Evolutionary conservation across 2,888 invertebrate genomes (phyloP), one percentile per base, ranked within the genome.

Genomic region (Gymnosoma rotundatum): DNA sequence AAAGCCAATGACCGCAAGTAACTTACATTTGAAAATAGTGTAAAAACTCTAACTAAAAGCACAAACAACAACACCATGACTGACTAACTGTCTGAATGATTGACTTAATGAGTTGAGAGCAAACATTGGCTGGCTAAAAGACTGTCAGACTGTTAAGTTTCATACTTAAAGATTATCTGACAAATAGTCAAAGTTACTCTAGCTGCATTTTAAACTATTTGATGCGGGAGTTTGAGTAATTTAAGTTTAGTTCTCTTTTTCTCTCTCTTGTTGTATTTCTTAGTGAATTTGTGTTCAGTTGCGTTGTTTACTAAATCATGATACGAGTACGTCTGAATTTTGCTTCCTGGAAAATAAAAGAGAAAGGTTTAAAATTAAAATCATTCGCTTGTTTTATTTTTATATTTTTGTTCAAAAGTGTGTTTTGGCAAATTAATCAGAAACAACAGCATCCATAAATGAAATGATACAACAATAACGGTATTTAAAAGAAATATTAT

Each of bases 1-100:
- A 87, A 89, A 89, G 91, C 88, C 91, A 92, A 92, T 90, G 92
- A 92, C 92, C 92, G 92, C 89, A 87, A 92, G 92, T 92, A 91
- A 89, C 92, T 91, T 92, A 92, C 92, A 91, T 92, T 91, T 90
- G 89, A 90, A 90, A 90, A 89, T 89, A 90, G 89, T 89, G 89
- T 88, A 90, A 90, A 89, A 89, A 86, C 70, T 78, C 74, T 76
- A n/a, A n/a, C n/a, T 81, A 21, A 63, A 79, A 78, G 58, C 75
- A 75, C 60, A 75, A 83, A 81, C 86, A 83, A 81, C 86, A 83
- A 75, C 72, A 85, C 56, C 76, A 82, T 79, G 60, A 52, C 60
- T 74, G 67, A 64, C 64, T 72, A 45, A 45, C 64, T 66, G 12
- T 64, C 56, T 73, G 64, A 83, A 83, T 70, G 80, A 83, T 83